Base-by-base conservation (phyloP, 1,140 invertebrate species). In the Manduca sexta region DNA sequence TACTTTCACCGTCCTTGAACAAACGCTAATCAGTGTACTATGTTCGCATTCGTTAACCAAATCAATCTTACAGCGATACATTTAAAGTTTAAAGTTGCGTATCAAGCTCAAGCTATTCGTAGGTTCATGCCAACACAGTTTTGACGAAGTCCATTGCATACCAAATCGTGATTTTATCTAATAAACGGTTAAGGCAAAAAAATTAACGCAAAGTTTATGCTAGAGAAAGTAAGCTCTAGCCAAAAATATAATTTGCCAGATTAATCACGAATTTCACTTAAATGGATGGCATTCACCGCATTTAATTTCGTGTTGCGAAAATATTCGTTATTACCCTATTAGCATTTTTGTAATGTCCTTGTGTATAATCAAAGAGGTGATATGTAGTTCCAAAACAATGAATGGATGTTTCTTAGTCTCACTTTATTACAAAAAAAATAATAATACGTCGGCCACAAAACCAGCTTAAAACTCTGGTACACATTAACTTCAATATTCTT, bases 1-100 rank as follows among this genome's bases (percentile, higher is more conserved):
- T 48, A 72, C 77, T 81, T 81, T 81, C 77, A 65, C 74, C 62
- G 69, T 75, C 74, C 77, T 78, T 78, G 46, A 55, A 50, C 45
- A 45, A 49, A 26, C 21, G 8, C 21, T 26, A 26, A 26, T 35
- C n/a, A n/a, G 33, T n/a, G n/a, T n/a, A 26, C 21, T 5, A 26
- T 8, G 8, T 5, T 3, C 21, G 8, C 21, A 26, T 26, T 26
- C 1, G 21, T 5, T 5, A 26, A 26, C 4, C 21, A 8, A 26
- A 5, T 8, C 8, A 0, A 26, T 26, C 21, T 26, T 26, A 26
- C 8, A 5, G 8, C 8, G 4, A 5, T 8, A 26, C 21, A 26
- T 5, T 26, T 26, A 26, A 35, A 21, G 33, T 38, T 21, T 8
- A 12, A 11, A 41, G 41, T 12, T 41, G 46, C 42, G 45, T 21